Percentiles rank a stretch among this genome's conserved stretches.
phyloP scores from a whole-genome alignment of 1,140 invertebrate genomes.

The Tetranychus urticae region DNA sequence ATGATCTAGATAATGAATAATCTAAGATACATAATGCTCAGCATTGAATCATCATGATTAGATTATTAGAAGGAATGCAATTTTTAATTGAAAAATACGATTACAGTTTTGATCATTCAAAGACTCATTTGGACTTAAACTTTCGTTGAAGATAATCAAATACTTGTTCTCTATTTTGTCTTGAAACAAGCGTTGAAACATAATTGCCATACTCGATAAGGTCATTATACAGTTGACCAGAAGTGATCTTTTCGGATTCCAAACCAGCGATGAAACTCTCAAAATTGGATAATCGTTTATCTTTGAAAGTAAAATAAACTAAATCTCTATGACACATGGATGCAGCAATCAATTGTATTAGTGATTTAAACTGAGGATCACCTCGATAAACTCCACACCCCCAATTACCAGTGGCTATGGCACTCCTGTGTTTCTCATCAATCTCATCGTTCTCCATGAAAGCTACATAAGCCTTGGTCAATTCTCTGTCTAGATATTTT shows the following conservation, averaged over 20 bases:
- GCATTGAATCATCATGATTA: too few relatives aligned
- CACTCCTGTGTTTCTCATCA: constrained; percentile 15
- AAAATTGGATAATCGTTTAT: constrained; percentile 33
- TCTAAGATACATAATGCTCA: too few relatives aligned
- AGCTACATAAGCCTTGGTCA: constrained; percentile 40
- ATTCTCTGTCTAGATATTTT: constrained; percentile 34
- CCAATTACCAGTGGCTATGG: constrained; percentile 91
- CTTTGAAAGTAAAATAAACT: constrained; percentile 31
- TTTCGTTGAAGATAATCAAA: too few relatives aligned
- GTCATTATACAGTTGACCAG: constrained; percentile 23
- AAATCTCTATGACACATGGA: constrained; percentile 37
- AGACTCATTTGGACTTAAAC: too few relatives aligned
- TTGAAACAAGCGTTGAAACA: too few relatives aligned
- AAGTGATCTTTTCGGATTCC: constrained; percentile 30
- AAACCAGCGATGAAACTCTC: constrained; percentile 41
- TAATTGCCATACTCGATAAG: neutral
- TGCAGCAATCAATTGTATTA: constrained; percentile 75
- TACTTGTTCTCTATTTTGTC: too few relatives aligned
- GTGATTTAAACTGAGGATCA: constrained; percentile 54
- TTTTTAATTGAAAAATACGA: too few relatives aligned
- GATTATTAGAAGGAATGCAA: too few relatives aligned
- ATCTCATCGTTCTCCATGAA: neutral
- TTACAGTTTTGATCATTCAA: too few relatives aligned
- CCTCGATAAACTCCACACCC: constrained; percentile 87
- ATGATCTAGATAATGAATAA: too few relatives aligned